Base-by-base conservation (phyloP, 2,888 invertebrate species). In the Abrostola tripartita region DNA sequence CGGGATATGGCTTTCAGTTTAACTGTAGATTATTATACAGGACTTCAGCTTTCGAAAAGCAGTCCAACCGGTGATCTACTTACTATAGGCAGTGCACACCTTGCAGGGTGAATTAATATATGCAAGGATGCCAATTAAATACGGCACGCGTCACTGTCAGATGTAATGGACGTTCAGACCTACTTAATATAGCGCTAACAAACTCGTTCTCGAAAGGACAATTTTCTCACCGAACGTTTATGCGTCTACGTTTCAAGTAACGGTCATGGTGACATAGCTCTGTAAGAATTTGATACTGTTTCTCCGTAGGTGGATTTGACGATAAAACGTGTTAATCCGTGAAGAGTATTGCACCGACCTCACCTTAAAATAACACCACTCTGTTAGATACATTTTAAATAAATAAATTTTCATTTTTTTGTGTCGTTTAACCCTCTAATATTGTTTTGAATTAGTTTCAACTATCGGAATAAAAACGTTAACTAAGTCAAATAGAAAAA, bases 51-150 rank as follows among this genome's bases (percentile, higher is more conserved):
- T 90, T 91, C 88, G 86, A 90, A 88, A 88, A 76, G 84, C 79
- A 76, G 82, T 82, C 73, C 63, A 66, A 82, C 85, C 67, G 75
- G 84, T 84, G 87, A 86, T 89, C 86, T 86, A 87, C 85, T 87
- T 88, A 85, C 55, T 14, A 9, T 47, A 76, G 71, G 80, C 75
- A 80, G 71, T 76, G 77, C 77, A 81, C 81, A 82, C 82, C 79
- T 84, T 85, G 82, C 84, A 76, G 71, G 74, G 75, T 79, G 84
- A 47, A 90, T 88, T 87, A 88, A 91, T 85, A 72, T 86, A 92
- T 91, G 91, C 87, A 91, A 90, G 86, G 88, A 88, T 88, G 92
- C 88, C 87, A 92, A 92, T 91, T 88, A 90, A 86, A 92, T 90
- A 87, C 90, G 82, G 87, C 88, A 90, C 88, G 84, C 85, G 85